Evolutionary conservation across 2,797 vertebrate species (phyloP), one percentile per base, ranked within the genome.

Genomic region (Hypotaenidia okinawae): DNA sequence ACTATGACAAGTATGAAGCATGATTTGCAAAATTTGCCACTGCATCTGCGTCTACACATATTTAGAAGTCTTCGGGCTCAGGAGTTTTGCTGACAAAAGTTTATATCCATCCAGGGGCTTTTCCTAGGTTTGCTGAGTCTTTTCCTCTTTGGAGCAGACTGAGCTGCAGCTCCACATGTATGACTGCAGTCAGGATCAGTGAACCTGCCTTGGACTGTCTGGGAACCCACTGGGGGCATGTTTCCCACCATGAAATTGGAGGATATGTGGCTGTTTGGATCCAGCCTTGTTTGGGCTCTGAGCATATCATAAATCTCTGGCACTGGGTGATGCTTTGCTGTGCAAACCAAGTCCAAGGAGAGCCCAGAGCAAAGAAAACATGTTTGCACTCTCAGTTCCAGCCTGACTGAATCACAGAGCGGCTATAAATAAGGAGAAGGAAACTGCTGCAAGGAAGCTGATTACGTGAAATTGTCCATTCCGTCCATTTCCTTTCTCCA

Each of bases 391-490:
- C 86, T 74, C 68, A 93, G 94, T 93, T 94, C 88, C 95, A 96
- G 61, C 58, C 78, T 90, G 91, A 68, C 86, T 93, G 85, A 95
- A 93, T 95, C 91, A 95, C 57, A 72, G 74, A 64, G 49, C 37
- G 61, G 89, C 81, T 93, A 87, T 96, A 96, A 96, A 96, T 96
- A 95, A 96, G 80, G 70, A 89, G 88, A 89, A 85, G 73, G 43
- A 95, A 95, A 89, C 84, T 75, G 78, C 84, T 89, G 84, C 81
- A 93, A 94, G 93, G 78, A 95, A 94, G 49, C 75, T 79, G 93
- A 93, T 96, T 94, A 77, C 81, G 72, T 80, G 75, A 95, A 95
- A 92, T 91, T 73, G 89, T 91, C 91, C 28, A 4, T 94, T 95
- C 86, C 86, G n/a, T 92, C 91, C 64, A 63, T 84, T 92, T 93